These are phyloP conservation scores for Cryptotermes secundus DNA, from an alignment of 1,140 invertebrate genomes.

Conservation along the genomic window DNA sequence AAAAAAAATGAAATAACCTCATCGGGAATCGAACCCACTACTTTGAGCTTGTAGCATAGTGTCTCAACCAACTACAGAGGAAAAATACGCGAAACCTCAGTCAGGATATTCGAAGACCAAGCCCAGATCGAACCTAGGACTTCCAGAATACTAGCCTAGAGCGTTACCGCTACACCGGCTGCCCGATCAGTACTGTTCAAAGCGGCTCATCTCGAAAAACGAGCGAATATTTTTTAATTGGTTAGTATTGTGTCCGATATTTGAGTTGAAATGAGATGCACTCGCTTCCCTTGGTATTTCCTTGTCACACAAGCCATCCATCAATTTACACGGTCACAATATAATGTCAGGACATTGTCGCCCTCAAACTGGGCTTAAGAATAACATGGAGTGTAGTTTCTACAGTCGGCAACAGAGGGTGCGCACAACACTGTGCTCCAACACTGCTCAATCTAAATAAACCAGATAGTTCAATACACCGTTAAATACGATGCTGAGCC, in stretches of 20 bases:
- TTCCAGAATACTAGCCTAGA: background rate
- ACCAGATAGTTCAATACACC: background rate
- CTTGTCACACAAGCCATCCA: background rate
- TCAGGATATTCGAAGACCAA: too few species aligned
- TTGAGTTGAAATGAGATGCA: background rate
- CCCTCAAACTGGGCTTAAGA: background rate
- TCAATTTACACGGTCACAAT: constrained; percentile 9
- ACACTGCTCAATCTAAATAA: background rate
- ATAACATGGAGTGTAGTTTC: background rate
- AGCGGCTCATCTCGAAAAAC: background rate
- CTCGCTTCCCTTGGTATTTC: background rate
- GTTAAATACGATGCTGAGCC: background rate
- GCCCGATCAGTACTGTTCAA: too few species aligned
- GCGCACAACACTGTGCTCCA: background rate
- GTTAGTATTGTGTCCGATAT: background rate
- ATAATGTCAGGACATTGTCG: background rate
- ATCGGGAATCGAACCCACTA: too few species aligned
- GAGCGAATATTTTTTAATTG: background rate
- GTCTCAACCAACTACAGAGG: too few species aligned
- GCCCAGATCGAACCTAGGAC: too few species aligned
- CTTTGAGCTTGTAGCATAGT: too few species aligned
- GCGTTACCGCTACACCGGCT: too few species aligned
- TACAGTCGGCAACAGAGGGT: background rate
- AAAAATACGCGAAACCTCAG: too few species aligned
- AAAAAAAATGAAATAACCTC: too few species aligned